Evolutionary conservation across 1,140 invertebrate species (phyloP).

Genomic region (Pseudomyrmex flavicornis): DNA sequence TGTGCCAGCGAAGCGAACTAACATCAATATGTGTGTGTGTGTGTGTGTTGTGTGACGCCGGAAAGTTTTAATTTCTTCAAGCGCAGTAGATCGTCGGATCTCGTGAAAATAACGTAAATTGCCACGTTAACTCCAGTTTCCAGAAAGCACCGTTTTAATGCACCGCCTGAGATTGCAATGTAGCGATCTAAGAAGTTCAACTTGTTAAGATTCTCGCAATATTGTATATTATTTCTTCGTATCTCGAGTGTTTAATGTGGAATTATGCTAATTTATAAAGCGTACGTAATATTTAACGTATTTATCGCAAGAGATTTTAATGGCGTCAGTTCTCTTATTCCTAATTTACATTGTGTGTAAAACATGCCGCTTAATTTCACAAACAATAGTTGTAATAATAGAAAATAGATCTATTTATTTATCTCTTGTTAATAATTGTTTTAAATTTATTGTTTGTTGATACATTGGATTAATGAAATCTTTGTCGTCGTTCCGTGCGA

Average conservation of each 20-base stretch:
- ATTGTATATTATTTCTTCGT: slow-evolving; percentile 30
- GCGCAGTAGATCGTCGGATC: slow-evolving; percentile 43
- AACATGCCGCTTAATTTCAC: not conserved
- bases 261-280: slow-evolving; percentile 17
- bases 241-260: slow-evolving; percentile 29
- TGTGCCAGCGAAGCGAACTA: slow-evolving; percentile 39
- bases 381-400: not conserved
- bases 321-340: not conserved
- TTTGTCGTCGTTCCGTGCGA: slow-evolving; percentile 10
- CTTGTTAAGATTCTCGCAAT: slow-evolving; percentile 31
- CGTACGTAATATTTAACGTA: slow-evolving; percentile 32
- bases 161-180: slow-evolving; percentile 15
- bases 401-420: not conserved
- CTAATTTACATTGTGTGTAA: slow-evolving; percentile 1
- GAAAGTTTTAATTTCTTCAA: slow-evolving; percentile 58
- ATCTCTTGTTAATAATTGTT: not conserved
- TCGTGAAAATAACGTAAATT: slow-evolving; percentile 56
- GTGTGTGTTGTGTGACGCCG: slow-evolving; percentile 33
- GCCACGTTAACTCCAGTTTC: slow-evolving; percentile 39
- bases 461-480: not conserved
- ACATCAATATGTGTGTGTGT: not conserved
- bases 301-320: slow-evolving; percentile 25
- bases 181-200: slow-evolving; percentile 27
- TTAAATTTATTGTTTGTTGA: slow-evolving; percentile 1
- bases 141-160: slow-evolving; percentile 36